Evolutionary conservation across 64 coral and sea anemone genomes (phyloP).

Genomic region (Dendrophyllia cribrosa): DNA sequence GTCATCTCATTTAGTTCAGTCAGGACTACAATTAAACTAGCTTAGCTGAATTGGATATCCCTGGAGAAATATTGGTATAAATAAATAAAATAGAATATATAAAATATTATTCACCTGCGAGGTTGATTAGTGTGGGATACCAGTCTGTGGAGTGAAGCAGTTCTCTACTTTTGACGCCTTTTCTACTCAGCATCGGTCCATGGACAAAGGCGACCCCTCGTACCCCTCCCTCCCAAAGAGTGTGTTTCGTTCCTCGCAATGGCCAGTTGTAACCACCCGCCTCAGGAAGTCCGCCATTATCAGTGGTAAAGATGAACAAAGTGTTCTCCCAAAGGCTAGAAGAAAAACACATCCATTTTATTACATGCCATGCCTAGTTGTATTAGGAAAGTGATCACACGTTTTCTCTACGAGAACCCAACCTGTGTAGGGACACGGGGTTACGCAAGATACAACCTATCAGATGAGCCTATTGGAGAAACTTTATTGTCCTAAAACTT

Average conservation of each 20-base stretch:
- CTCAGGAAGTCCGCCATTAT: slow-evolving; percentile 52
- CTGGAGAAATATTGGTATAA: no score
- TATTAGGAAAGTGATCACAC: no score
- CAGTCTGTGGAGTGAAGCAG: slow-evolving; percentile 72
- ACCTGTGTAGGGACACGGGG: no score
- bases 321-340: slow-evolving; percentile 67
- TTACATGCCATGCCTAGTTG: not conserved
- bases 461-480: no score
- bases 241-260: slow-evolving; percentile 42
- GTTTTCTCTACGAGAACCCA: no score
- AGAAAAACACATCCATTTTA: not conserved
- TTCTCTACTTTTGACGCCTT: slow-evolving; percentile 40
- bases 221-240: slow-evolving; percentile 73
- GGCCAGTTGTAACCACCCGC: slow-evolving; percentile 70
- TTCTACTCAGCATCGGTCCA: slow-evolving; percentile 43
- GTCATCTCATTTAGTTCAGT: no score
- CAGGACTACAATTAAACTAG: no score
- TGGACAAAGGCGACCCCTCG: slow-evolving; percentile 71
- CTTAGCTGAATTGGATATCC: no score
- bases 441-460: no score
- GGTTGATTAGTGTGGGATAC: slow-evolving; percentile 67
- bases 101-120: slow-evolving; percentile 26
- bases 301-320: slow-evolving; percentile 54
- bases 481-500: no score
- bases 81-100: not conserved